phyloP scores from a whole-genome alignment of 2,888 invertebrate genomes.

The Caenorhabditis sp. region DNA sequence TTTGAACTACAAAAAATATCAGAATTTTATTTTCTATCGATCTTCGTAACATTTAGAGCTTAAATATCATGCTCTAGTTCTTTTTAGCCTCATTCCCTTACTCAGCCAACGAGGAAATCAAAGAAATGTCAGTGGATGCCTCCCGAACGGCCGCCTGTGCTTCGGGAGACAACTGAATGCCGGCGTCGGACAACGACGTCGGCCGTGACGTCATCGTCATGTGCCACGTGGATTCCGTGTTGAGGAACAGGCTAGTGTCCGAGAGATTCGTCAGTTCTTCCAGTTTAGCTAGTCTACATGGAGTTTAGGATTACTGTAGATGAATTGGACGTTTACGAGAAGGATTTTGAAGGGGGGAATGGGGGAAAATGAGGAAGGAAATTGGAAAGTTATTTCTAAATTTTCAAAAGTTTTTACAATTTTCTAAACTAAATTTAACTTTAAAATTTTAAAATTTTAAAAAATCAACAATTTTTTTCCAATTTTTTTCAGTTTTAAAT shows the following conservation, averaged over 20 bases:
- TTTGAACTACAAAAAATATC: no score
- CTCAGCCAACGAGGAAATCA: conserved; percentile 15
- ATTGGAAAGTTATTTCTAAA: neutral
- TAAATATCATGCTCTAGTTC: neutral
- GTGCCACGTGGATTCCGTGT: conserved; percentile 9
- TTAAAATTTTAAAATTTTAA: conserved; percentile 1
- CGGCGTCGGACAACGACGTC: conserved; percentile 48
- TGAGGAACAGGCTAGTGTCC: neutral
- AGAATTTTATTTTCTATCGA: no score
- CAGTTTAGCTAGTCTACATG: conserved; percentile 5
- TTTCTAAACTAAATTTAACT: conserved; percentile 13
- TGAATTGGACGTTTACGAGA: neutral
- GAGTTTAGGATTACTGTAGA: neutral
- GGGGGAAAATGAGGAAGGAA: no score
- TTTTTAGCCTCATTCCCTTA: neutral
- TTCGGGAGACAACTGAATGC: conserved; percentile 40
- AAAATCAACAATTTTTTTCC: neutral
- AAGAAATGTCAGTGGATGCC: conserved; percentile 1
- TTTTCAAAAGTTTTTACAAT: no score
- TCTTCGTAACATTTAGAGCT: no score
- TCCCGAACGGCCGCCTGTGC: neutral
- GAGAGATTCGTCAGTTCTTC: conserved; percentile 21
- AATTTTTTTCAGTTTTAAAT: no score
- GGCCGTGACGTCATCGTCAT: conserved; percentile 45
- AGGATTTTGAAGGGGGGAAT: neutral